A percentile compares a stretch with the other conserved stretches of the same genome.
Evolutionary conservation across 2,888 invertebrate genomes (phyloP).

Genomic region (Odiellus spinosus): DNA sequence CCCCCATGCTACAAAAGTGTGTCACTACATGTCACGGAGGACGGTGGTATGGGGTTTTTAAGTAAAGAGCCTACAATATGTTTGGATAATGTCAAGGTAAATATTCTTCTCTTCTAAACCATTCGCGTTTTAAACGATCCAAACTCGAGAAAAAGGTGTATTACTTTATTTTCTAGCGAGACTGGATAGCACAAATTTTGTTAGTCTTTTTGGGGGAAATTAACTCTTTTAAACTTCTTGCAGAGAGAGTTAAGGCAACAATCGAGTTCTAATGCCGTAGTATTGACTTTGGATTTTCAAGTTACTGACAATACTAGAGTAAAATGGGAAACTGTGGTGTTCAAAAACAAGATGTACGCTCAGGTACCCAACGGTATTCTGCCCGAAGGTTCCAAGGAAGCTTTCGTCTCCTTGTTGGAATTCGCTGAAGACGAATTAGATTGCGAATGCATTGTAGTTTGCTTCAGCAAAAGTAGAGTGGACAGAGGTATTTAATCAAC

Average conservation of each 20-base stretch:
- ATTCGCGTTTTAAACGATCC: too few species aligned
- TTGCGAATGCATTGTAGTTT: conserved; percentile 60
- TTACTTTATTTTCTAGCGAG: too few species aligned
- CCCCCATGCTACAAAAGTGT: conserved; percentile 65
- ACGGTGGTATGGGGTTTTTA: conserved; percentile 52
- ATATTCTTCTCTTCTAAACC: too few species aligned
- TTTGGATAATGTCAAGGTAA: too few species aligned
- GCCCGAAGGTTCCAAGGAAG: conserved; percentile 84
- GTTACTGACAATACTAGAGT: conserved; percentile 14
- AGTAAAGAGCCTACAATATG: conserved; percentile 42
- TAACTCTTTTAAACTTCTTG: conserved; percentile 1
- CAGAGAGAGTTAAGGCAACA: conserved; percentile 18
- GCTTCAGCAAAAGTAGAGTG: conserved; percentile 62
- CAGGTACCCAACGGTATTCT: conserved; percentile 71
- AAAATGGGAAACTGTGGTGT: conserved; percentile 64
- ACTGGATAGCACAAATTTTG: too few species aligned
- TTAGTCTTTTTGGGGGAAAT: too few species aligned
- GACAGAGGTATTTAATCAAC: conserved; percentile 53
- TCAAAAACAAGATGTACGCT: conserved; percentile 65
- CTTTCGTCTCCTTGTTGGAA: conserved; percentile 81
- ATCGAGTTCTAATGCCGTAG: conserved; percentile 14
- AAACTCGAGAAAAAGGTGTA: too few species aligned
- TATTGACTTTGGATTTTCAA: conserved; percentile 16
- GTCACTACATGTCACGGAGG: conserved; percentile 42
- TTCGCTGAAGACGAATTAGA: conserved; percentile 85